These are phyloP conservation scores for Clepsis dumicolana DNA, from an alignment of 2,888 invertebrate species.

Conservation along the genomic window DNA sequence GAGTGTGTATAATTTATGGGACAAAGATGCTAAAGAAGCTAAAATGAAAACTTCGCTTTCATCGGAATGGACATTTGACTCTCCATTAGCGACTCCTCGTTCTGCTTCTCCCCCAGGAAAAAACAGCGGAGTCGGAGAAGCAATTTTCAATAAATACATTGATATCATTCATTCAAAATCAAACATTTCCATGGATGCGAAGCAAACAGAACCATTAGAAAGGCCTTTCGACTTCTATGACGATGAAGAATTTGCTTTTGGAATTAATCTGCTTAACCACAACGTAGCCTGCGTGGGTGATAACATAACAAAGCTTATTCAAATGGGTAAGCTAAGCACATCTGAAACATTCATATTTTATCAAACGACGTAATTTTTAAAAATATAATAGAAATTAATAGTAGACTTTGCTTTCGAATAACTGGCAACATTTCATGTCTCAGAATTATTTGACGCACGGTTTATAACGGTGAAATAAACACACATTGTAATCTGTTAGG, in stretches of 20 bases:
- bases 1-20: conserved; percentile 61
- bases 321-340: conserved; percentile 68
- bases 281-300: conserved; percentile 80
- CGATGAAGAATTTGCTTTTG: conserved; percentile 79
- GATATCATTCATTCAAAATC: conserved; percentile 73
- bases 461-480: background rate
- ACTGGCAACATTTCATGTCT: background rate
- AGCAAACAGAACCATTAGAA: conserved; percentile 65
- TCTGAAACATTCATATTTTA: background rate
- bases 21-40: conserved; percentile 54
- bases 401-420: background rate
- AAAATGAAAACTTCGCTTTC: conserved; percentile 47
- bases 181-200: conserved; percentile 60
- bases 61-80: conserved; percentile 59
- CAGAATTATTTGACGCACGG: background rate
- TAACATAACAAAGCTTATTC: conserved; percentile 75
- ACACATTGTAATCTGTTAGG: background rate
- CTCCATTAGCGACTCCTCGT: conserved; percentile 57
- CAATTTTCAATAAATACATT: conserved; percentile 68
- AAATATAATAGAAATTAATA: no score
- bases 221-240: conserved; percentile 78
- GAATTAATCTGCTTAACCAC: conserved; percentile 75
- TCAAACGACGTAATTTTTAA: no score
- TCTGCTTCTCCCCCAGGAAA: conserved; percentile 58
- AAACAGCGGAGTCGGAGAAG: conserved; percentile 58